phyloP scores from a whole-genome alignment of 2,113 vertebrate genomes.

The Labeo catla region DNA sequence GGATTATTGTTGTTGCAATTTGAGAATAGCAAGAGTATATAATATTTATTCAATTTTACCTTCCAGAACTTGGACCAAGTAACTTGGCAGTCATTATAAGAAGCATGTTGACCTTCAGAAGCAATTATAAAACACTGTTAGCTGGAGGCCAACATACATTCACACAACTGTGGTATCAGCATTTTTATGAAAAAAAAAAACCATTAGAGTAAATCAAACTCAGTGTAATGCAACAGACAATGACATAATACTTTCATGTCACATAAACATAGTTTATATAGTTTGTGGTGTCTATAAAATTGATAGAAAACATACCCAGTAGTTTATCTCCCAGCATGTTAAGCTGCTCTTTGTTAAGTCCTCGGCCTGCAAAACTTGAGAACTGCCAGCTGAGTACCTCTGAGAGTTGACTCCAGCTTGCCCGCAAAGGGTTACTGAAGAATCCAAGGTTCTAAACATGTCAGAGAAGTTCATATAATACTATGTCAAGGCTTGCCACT shows the following conservation, averaged over 20 bases:
- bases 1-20: not conserved
- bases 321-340: conserved; percentile 93
- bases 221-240: not conserved
- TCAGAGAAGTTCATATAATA: conserved; percentile 1
- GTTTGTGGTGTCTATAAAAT: no score
- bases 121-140: conserved; percentile 14
- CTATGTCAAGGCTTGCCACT: not conserved
- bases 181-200: not conserved
- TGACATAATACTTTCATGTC: not conserved
- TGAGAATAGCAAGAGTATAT: not conserved
- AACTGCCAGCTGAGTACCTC: conserved; percentile 98
- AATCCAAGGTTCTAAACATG: conserved; percentile 87
- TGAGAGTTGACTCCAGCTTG: conserved; percentile 87
- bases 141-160: not conserved
- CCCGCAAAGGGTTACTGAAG: conserved; percentile 87
- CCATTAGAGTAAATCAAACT: not conserved
- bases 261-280: not conserved
- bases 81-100: conserved; percentile 85
- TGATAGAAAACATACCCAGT: conserved; percentile 71
- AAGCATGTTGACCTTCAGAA: conserved; percentile 81
- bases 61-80: conserved; percentile 96
- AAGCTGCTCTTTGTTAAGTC: conserved; percentile 92
- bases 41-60: conserved; percentile 70
- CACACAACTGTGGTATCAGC: not conserved
- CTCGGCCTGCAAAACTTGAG: conserved; percentile 87